phyloP scores from a whole-genome alignment of 1,140 invertebrate species.

The Copidosoma floridanum region DNA sequence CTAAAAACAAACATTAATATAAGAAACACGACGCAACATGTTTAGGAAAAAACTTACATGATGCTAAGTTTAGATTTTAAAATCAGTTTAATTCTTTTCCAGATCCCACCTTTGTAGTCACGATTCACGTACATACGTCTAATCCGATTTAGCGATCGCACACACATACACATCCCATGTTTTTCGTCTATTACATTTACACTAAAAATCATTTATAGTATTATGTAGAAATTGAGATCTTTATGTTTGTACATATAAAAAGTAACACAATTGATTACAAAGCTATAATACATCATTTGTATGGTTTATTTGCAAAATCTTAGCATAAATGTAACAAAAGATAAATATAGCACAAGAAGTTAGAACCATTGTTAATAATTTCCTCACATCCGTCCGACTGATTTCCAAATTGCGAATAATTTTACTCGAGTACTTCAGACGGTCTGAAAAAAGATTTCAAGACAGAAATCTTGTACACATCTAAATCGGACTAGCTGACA shows the following conservation, averaged over 20 bases:
- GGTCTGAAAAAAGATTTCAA: no score
- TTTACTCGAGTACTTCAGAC: no score
- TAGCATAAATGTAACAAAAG: constrained; percentile 9
- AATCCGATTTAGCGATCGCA: constrained; percentile 9
- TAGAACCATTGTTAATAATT: no score
- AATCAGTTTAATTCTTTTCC: constrained; percentile 6
- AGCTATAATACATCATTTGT: neutral
- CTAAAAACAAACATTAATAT: constrained; percentile 26
- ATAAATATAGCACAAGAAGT: neutral
- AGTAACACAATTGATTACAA: constrained; percentile 10
- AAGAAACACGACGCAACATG: constrained; percentile 22
- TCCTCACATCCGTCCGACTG: no score
- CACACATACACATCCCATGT: no score
- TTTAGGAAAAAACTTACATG: constrained; percentile 13
- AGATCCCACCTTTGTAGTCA: no score
- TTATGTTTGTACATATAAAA: neutral
- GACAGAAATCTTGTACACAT: no score
- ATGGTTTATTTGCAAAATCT: neutral
- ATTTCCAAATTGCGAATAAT: no score
- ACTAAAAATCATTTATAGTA: constrained; percentile 13
- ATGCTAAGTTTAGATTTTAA: neutral
- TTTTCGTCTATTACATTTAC: constrained; percentile 2
- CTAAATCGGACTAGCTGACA: constrained; percentile 20
- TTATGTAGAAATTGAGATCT: constrained; percentile 6
- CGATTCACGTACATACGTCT: no score